Evolutionary conservation across 1,140 invertebrate species (phyloP).

Genomic region (Physella acuta): DNA sequence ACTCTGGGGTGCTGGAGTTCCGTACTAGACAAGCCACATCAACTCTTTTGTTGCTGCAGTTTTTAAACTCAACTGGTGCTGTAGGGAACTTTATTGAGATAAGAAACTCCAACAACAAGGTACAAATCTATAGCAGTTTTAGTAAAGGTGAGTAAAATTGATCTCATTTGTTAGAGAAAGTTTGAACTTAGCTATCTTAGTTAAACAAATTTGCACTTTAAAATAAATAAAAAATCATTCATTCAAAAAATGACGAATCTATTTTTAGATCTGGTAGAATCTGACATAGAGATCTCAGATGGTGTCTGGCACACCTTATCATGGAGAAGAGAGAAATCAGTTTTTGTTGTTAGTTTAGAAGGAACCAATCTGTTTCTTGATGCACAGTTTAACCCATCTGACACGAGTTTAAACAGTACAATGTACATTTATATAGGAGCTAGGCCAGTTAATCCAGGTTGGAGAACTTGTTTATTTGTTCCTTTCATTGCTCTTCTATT

Average conservation of each 20-base stretch:
- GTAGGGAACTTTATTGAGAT: constrained; percentile 26
- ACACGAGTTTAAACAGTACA: constrained; percentile 17
- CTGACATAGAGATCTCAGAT: constrained; percentile 25
- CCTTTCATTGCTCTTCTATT: too few relatives aligned
- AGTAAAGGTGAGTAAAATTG: constrained; percentile 28
- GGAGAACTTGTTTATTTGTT: too few relatives aligned
- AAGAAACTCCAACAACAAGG: constrained; percentile 19
- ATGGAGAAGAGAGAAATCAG: constrained; percentile 29
- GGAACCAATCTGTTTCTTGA: constrained; percentile 7
- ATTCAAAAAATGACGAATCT: not conserved
- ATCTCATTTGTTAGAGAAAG: too few relatives aligned
- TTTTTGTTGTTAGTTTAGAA: constrained; percentile 26
- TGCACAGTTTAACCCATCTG: constrained; percentile 33
- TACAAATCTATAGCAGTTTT: constrained; percentile 32
- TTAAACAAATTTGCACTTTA: too few relatives aligned
- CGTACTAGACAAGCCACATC: constrained; percentile 36
- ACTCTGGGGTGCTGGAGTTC: constrained; percentile 36
- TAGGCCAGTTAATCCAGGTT: constrained; percentile 40
- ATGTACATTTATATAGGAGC: constrained; percentile 38
- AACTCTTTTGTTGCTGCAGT: constrained; percentile 38
- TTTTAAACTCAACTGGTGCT: constrained; percentile 18
- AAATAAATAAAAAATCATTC: too few relatives aligned
- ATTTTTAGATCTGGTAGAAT: not conserved
- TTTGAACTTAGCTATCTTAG: too few relatives aligned
- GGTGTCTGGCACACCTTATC: constrained; percentile 38